Percentiles rank a stretch among this genome's conserved stretches.
Conservation (phyloP, 2,113 vertebrate species). For the Centropus bengalensis region DNA sequence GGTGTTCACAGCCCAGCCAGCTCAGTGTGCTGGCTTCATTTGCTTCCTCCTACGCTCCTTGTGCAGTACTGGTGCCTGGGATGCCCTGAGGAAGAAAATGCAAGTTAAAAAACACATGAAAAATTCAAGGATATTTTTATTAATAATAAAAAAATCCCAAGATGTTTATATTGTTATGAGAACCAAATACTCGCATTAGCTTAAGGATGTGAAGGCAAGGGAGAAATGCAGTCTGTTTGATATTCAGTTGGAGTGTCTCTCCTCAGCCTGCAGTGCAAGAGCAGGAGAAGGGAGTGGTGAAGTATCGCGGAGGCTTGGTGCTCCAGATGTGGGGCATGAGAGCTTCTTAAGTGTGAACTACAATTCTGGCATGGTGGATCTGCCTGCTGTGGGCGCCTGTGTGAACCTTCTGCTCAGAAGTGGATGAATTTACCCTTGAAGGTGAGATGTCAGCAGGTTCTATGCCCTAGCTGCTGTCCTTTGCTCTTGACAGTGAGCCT, state of each 20-base stretch:
- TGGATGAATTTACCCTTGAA: neutral
- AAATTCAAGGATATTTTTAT: conserved; percentile 39
- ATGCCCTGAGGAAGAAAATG: neutral
- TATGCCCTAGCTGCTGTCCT: neutral
- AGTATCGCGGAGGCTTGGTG: fast-evolving
- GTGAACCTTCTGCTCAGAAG: neutral
- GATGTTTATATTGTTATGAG: neutral
- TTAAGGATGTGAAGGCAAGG: neutral
- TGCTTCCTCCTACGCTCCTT: neutral
- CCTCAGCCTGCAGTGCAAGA: neutral
- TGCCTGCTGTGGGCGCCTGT: neutral
- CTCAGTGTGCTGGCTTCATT: neutral
- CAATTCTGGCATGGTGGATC: neutral
- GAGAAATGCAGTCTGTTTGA: neutral
- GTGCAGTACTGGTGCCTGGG: neutral
- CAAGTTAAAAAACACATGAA: conserved; percentile 35
- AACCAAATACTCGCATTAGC: neutral
- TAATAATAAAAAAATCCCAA: neutral
- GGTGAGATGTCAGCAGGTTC: neutral
- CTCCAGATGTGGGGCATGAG: fast-evolving
- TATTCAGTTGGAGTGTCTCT: neutral
- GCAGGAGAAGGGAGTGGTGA: neutral
- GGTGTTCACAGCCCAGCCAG: neutral
- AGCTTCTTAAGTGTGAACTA: neutral
- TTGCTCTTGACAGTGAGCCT: fast-evolving